phyloP scores from a whole-genome alignment of 2,888 invertebrate species.

The Archips xylosteana region DNA sequence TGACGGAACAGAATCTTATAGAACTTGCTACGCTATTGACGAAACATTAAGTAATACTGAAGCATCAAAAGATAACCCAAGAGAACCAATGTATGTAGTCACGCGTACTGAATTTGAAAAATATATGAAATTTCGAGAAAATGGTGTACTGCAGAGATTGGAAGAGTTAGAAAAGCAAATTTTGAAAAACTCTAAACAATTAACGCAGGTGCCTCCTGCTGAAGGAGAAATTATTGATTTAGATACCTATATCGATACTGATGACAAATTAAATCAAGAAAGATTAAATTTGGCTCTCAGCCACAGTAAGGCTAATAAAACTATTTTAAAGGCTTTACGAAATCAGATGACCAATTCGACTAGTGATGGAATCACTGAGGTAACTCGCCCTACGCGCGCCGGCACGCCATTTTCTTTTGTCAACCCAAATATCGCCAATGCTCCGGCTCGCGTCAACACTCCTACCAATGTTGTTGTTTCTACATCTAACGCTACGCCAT shows the following conservation, averaged over 20 bases:
- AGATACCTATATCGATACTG: neutral
- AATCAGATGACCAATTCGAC: neutral
- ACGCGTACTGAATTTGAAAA: neutral
- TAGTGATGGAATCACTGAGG: neutral
- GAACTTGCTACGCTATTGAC: neutral
- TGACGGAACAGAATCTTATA: neutral
- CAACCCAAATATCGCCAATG: neutral
- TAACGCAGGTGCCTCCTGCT: neutral
- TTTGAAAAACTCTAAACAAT: neutral
- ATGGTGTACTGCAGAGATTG: neutral
- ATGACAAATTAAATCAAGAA: neutral
- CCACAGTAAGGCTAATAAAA: conserved; percentile 6
- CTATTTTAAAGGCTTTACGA: neutral
- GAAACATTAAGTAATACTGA: neutral
- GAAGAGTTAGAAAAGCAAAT: neutral
- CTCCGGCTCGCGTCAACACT: neutral
- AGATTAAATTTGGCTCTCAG: neutral
- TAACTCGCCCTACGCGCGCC: neutral
- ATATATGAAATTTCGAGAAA: neutral
- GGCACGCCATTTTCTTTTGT: neutral
- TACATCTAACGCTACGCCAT: too few relatives aligned
- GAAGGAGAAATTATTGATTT: neutral
- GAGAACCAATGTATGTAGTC: neutral
- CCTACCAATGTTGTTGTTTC: too few relatives aligned
- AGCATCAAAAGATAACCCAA: neutral